Evolutionary conservation across 2,797 vertebrate genomes (phyloP), one percentile per base, ranked within the genome.

Genomic region (Fistularia tabacaria): DNA sequence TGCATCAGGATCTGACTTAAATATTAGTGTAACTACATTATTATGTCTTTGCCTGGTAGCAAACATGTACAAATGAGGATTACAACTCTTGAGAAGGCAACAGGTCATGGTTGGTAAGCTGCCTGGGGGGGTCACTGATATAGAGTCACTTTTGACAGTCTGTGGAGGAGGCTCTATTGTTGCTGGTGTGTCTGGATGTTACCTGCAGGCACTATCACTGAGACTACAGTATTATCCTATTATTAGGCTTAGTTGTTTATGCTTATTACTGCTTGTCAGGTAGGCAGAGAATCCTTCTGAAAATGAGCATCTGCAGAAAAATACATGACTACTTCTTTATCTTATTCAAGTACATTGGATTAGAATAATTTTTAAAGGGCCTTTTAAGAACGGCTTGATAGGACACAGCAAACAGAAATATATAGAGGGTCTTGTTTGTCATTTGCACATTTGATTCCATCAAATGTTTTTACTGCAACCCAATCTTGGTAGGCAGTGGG

Each of bases 171-270:
- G 88, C 77, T 80, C 85, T 73, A 90, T 89, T 90, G 90, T 91
- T 88, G 81, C 79, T 73, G 80, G 84, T 86, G 85, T 89, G 87
- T 91, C 89, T 89, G 82, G 74, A 85, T 88, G 84, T 87, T 85
- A 91, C 90, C 89, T 89, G 87, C 80, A 88, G 91, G 90, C 88
- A 71, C 85, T 89, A 89, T 91, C 87, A 49, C 84, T 81, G 70
- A 88, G 87, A 90, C 87, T 87, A 87, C 86, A 88, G 85, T 88
- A 90, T 92, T 90, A 92, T 92, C 91, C 90, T 90, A 91, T 92
- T 92, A 92, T 92, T 92, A 92, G 89, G 90, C 88, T 92, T 91
- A 92, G 86, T 91, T 90, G 89, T 90, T 89, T 90, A 86, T 82
- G 90, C 88, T 87, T 91, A 89, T 89, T 90, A 90, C 87, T 74